Conservation (phyloP, 2,797 vertebrate species). For the Cryptoblepharus egeriae region DNA sequence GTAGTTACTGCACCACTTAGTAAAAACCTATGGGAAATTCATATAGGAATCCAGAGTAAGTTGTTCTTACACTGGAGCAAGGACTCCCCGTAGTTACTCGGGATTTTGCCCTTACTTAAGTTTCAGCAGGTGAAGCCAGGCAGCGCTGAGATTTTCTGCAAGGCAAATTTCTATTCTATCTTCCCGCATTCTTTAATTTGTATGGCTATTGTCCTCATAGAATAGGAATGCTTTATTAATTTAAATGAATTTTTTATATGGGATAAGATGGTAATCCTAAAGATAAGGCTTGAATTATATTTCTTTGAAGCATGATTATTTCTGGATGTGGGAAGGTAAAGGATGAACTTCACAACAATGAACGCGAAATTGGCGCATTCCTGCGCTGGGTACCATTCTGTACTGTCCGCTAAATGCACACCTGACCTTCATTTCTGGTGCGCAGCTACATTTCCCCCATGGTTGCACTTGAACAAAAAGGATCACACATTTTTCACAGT, state of each 20-base stretch:
- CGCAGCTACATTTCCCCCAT: neutral
- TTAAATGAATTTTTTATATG: constrained; percentile 5
- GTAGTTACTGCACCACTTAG: no score
- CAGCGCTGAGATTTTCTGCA: neutral
- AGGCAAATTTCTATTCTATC: neutral
- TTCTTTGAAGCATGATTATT: neutral
- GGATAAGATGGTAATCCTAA: neutral
- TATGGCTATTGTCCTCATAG: constrained; percentile 9
- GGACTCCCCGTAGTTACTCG: no score
- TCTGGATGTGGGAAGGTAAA: constrained; percentile 13
- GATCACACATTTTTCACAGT: neutral
- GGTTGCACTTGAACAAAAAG: constrained; percentile 5
- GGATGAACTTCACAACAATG: neutral
- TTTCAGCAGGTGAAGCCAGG: constrained; percentile 30
- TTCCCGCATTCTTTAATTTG: constrained; percentile 25
- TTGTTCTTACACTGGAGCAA: no score
- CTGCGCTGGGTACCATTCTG: no score
- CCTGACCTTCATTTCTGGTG: neutral
- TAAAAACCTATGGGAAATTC: no score
- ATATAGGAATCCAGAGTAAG: no score
- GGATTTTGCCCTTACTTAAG: no score
- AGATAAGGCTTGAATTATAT: neutral
- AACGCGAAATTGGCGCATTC: neutral
- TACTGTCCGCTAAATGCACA: neutral
- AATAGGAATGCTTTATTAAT: constrained; percentile 14